Conservation (phyloP, 2,113 vertebrate species). For the Dasyurus viverrinus region DNA sequence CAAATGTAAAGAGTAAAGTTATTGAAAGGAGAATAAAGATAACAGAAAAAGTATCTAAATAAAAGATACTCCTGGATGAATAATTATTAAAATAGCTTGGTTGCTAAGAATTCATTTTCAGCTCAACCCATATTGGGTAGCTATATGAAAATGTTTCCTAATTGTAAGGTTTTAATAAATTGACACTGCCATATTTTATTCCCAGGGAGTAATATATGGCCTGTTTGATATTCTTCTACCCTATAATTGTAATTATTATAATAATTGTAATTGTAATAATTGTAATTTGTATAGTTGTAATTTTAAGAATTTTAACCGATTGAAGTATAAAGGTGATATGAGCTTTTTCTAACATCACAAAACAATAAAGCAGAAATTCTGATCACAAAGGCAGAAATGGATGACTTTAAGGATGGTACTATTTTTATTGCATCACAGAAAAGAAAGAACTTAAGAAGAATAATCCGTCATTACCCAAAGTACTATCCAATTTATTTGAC, state of each 20-base stretch:
- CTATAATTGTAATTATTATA: neutral
- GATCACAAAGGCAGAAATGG: too few relatives aligned
- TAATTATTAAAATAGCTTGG: neutral
- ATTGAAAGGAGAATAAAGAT: neutral
- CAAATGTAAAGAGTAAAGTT: neutral
- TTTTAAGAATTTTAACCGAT: neutral
- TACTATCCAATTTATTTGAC: too few relatives aligned
- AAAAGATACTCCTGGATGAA: neutral
- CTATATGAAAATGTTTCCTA: neutral
- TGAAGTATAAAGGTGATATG: neutral
- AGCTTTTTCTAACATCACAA: neutral
- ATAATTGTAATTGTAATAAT: neutral
- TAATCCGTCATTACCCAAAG: too few relatives aligned
- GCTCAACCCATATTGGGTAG: neutral
- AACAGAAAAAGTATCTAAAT: neutral
- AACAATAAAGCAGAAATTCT: neutral
- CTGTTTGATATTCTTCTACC: neutral
- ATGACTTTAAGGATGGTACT: too few relatives aligned
- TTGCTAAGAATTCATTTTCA: neutral
- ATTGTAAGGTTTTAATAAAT: neutral
- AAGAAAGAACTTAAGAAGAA: too few relatives aligned
- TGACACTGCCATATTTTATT: neutral
- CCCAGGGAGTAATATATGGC: neutral
- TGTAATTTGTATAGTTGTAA: neutral
- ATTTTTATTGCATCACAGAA: too few relatives aligned